A percentile compares a stretch with the other conserved stretches of the same genome.
These are phyloP conservation scores for Cossypha heuglini DNA, from an alignment of 2,797 vertebrate species.

Conservation along the genomic window DNA sequence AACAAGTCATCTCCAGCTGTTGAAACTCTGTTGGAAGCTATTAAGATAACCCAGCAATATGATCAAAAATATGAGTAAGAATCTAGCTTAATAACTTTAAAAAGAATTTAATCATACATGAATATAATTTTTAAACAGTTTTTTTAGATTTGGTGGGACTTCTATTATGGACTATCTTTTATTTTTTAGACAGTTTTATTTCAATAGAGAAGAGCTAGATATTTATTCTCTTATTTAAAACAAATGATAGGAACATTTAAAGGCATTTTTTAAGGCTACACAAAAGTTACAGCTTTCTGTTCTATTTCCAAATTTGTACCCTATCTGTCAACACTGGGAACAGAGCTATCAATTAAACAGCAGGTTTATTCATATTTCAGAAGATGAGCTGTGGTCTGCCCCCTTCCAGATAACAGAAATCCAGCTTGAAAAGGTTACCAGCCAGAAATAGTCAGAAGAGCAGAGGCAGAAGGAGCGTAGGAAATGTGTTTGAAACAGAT, in stretches of 20 bases:
- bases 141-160: neutral
- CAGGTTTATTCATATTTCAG: constrained; percentile 33
- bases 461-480: constrained; percentile 14
- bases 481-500: constrained; percentile 60
- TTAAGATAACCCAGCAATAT: constrained; percentile 72
- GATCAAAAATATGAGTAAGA: constrained; percentile 82
- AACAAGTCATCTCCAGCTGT: constrained; percentile 45
- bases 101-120: neutral
- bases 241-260: neutral
- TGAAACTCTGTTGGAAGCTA: constrained; percentile 75
- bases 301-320: neutral
- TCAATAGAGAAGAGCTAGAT: neutral
- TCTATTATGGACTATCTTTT: neutral
- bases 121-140: neutral
- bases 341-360: constrained; percentile 36
- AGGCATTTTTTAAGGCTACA: neutral
- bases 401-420: constrained; percentile 46
- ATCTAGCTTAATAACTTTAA: neutral
- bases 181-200: neutral
- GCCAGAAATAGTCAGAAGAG: constrained; percentile 31
- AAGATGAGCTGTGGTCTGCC: constrained; percentile 22
- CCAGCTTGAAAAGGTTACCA: constrained; percentile 59
- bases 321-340: neutral
- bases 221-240: neutral
- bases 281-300: neutral